Conservation (phyloP, 2,888 invertebrate species). For the Caenorhabditis sp. region DNA sequence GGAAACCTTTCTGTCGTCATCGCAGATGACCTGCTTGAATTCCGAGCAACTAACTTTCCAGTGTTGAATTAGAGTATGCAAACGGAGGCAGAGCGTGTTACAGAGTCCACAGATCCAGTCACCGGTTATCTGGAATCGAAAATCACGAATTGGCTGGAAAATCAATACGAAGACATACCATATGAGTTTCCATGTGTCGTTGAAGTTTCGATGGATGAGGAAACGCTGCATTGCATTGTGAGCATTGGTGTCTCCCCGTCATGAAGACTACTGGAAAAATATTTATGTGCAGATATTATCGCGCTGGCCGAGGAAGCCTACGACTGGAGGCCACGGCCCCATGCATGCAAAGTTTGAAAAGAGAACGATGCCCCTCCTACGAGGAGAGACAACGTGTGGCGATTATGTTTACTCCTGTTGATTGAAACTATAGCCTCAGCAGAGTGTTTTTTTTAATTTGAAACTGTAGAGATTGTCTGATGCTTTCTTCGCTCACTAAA, state of each 20-base stretch:
- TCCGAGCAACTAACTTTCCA: conserved; percentile 44
- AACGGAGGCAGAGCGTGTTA: conserved; percentile 21
- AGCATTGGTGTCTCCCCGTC: conserved; percentile 21
- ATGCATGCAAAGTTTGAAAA: neutral
- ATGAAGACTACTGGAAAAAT: conserved; percentile 13
- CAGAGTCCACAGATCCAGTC: conserved; percentile 44
- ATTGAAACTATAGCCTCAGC: too few relatives aligned
- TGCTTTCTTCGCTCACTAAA: too few relatives aligned
- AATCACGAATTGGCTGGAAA: neutral
- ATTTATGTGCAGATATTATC: neutral
- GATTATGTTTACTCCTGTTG: neutral
- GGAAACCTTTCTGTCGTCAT: conserved; percentile 35
- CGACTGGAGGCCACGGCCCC: neutral
- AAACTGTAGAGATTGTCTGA: too few relatives aligned
- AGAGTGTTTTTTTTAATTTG: too few relatives aligned
- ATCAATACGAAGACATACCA: conserved; percentile 15
- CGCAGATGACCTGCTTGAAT: conserved; percentile 17
- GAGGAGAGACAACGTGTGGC: neutral
- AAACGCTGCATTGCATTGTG: conserved; percentile 28
- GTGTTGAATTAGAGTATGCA: conserved; percentile 8
- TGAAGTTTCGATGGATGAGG: conserved; percentile 12
- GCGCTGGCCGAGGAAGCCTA: neutral
- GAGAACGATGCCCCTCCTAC: neutral
- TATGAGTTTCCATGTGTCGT: conserved; percentile 48
- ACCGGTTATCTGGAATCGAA: conserved; percentile 38